Base-by-base conservation (phyloP, 2,888 invertebrate species). In the Smittia sp. region DNA sequence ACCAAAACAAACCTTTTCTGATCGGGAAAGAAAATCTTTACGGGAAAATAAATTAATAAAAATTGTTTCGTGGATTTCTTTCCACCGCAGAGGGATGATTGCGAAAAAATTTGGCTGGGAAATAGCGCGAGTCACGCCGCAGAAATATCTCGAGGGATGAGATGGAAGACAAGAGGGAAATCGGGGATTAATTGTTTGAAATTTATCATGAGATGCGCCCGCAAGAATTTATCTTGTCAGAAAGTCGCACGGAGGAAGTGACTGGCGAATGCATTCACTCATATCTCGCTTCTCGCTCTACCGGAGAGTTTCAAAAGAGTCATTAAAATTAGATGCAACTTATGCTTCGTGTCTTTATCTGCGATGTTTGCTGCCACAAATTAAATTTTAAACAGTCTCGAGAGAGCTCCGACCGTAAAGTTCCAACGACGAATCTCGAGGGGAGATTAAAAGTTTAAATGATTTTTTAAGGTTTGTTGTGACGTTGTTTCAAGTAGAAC, bases 1-100 rank as follows among this genome's bases (percentile, higher is more conserved):
- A 58, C 58, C 58, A 58, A 58, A 58, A 58, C 58, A 58, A 58
- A 58, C 58, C 58, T 18, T 22, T 58, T 22, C 22, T 58, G 58
- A 22, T 58, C 58, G 22, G 18, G 18, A 6, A 15, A n/a, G n/a
- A 22, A 58, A 58, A 58, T 58, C 58, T 58, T 58, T 58, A 58
- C 58, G 58, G 58, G 58, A 58, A 58, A 58, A 20, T 58, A 58
- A 58, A 58, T 58, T 58, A 58, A 58, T 58, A 58, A 58, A 58
- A 58, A 58, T 58, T 58, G 58, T 58, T 58, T 22, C 9, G 58
- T 22, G 58, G n/a, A 58, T 20, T 38, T 58, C 22, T 58, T 58
- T 58, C 58, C 15, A 52, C 52, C 15, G 15, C 52, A 9, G 39
- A 7, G 22, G 4, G 20, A 22, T 62, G 63, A 25, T 27, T 63